Base-by-base conservation (phyloP, 2,113 vertebrate species). In the Tenrec ecaudatus region DNA sequence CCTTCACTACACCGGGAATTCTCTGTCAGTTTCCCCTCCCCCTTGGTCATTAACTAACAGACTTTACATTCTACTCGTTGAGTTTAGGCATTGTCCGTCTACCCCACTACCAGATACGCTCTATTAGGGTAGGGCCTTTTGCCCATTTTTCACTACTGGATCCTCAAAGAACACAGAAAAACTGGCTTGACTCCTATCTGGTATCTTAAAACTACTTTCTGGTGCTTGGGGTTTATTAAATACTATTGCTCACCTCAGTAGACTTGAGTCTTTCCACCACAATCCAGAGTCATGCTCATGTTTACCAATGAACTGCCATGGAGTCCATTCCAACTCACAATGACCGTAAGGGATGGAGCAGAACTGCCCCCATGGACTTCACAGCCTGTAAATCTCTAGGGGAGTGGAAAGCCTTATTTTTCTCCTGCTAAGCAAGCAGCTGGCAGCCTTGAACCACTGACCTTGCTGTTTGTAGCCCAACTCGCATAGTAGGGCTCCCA, bases 121-220 rank as follows among this genome's bases (percentile, higher is more conserved):
- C 38, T 29, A 12, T 40, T 20, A 76, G 19, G 17, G 31, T 19
- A 81, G 11, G 33, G 27, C 31, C 33, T 27, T 71, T n/a, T 60
- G 15, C 29, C 62, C 43, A 29, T 66, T 78, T 47, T 33, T 33
- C 64, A 33, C 29, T 88, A 38, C 64, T 71, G 15, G 27, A 17
- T 66, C 25, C 27, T 23, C 23, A 53, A 71, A 94, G 27, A 75
- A 80, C 15, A 73, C 40, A 88, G 6, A 4, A 53, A 31, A 66
- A 73, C 17, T 17, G 15, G 47, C 77, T 53, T 53, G 47, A 53
- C 47, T 53, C 47, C 47, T 53, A 53, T 14, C 47, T 53, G 47
- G 47, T 66, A 68, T 86, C 77, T 66, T 81, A 85, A 80, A 82
- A 86, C 27, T 43, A 47, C 66, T 80, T 89, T 86, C 86, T 85